Evolutionary conservation across 2,888 invertebrate genomes (phyloP).

Genomic region (Diaperis boleti): DNA sequence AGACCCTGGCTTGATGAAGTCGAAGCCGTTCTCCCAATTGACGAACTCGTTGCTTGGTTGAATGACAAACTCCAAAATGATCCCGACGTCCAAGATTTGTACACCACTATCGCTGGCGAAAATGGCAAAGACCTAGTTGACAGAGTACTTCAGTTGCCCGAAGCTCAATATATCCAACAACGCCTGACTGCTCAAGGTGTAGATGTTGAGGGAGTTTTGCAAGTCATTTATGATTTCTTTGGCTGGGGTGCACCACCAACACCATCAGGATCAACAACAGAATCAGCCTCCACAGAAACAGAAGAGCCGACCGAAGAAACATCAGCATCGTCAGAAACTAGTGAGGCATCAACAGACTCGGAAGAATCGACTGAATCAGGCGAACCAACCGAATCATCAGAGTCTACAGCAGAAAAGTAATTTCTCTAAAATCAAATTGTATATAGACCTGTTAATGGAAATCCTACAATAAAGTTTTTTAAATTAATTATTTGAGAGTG

Average conservation of each 20-base stretch:
- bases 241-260: conserved; percentile 13
- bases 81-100: conserved; percentile 50
- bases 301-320: too few relatives aligned
- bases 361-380: too few relatives aligned
- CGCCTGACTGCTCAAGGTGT: background rate
- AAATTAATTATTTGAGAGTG: too few relatives aligned
- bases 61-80: conserved; percentile 48
- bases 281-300: too few relatives aligned
- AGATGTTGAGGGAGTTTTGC: conserved; percentile 4
- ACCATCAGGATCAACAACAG: too few relatives aligned
- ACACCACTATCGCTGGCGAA: conserved; percentile 23
- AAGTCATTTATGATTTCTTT: conserved; percentile 4
- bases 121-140: background rate
- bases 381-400: too few relatives aligned
- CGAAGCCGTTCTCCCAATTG: conserved; percentile 45
- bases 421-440: too few relatives aligned
- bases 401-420: too few relatives aligned
- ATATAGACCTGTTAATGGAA: too few relatives aligned
- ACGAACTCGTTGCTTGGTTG: conserved; percentile 44
- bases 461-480: too few relatives aligned
- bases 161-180: background rate
- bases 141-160: background rate
- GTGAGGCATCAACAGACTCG: too few relatives aligned
- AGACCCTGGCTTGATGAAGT: conserved; percentile 49
- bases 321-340: too few relatives aligned